phyloP scores from a whole-genome alignment of 2,888 invertebrate genomes.

The Calameuta pallipes region DNA sequence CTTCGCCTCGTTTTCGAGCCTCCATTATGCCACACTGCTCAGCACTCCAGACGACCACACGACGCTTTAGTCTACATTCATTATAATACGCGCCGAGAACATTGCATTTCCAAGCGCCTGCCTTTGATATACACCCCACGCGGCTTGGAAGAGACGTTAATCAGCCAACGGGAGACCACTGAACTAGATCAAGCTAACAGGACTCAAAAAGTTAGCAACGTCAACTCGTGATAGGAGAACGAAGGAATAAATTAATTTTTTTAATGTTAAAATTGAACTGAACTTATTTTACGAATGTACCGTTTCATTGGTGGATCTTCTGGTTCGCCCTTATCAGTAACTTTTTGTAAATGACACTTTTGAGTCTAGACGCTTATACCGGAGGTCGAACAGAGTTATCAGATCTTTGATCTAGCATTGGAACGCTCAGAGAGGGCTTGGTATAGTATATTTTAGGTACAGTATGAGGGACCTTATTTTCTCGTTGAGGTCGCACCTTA shows the following conservation, averaged over 20 bases:
- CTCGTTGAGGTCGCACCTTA: neutral
- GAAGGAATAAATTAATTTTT: neutral
- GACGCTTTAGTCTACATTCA: slow-evolving; percentile 4
- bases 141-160: neutral
- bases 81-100: neutral
- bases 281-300: neutral
- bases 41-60: slow-evolving; percentile 28
- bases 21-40: slow-evolving; percentile 49
- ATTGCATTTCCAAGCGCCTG: neutral
- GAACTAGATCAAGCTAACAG: neutral
- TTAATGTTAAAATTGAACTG: neutral
- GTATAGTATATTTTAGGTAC: neutral
- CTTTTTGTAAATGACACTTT: neutral
- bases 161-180: neutral
- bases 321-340: neutral
- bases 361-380: neutral
- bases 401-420: neutral
- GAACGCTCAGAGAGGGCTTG: neutral
- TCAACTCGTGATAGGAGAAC: neutral
- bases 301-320: neutral
- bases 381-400: neutral
- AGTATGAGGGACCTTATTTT: neutral
- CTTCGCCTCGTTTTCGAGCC: slow-evolving; percentile 61
- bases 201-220: neutral
- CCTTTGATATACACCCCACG: neutral